Base-by-base conservation (phyloP, 2,113 vertebrate genomes). In the Speoplatyrhinus poulsoni region DNA sequence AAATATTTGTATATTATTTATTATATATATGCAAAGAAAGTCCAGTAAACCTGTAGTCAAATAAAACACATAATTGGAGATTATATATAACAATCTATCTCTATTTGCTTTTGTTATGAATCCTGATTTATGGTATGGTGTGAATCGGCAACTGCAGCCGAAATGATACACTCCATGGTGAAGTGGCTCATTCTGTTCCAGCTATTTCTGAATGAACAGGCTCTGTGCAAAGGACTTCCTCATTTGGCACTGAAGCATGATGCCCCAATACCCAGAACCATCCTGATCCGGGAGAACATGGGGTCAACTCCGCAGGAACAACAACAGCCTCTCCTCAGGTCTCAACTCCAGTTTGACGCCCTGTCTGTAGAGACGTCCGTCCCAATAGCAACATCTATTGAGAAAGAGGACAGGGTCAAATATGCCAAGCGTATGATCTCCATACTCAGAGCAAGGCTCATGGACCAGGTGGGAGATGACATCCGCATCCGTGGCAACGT, bases 101-200 rank as follows among this genome's bases (percentile, higher is more conserved):
- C 10, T 62, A 47, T 36, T 53, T 65, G 17, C 65, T 52, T 54
- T 70, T 71, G 52, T 49, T 53, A 53, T 17, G 55, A 16, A 10
- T 69, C n/a, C 13, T 6, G 32, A 3, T 65, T 62, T 67, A 19
- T 48, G 15, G 19, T 75, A 55, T 52, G 16, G 63, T 46, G 36
- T 62, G 56, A 50, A 3, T 6, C 33, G 67, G 48, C 36, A 0
- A 54, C 66, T 41, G 7, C 57, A 56, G 49, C 46, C 33, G 49
- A 41, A 55, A 88, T 66, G 60, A 88, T 86, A 85, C 82, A 62
- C 63, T 85, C 82, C 58, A 87, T 82, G 17, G 33, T 87, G 50
- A 89, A 78, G 81, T 90, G 90, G 85, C 74, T 93, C 75, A 70
- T 93, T 57, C 49, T 92, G 74, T 66, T 89, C 65, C 85, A 87